phyloP scores from a whole-genome alignment of 2,797 vertebrate species.

The Silurus aristotelis region DNA sequence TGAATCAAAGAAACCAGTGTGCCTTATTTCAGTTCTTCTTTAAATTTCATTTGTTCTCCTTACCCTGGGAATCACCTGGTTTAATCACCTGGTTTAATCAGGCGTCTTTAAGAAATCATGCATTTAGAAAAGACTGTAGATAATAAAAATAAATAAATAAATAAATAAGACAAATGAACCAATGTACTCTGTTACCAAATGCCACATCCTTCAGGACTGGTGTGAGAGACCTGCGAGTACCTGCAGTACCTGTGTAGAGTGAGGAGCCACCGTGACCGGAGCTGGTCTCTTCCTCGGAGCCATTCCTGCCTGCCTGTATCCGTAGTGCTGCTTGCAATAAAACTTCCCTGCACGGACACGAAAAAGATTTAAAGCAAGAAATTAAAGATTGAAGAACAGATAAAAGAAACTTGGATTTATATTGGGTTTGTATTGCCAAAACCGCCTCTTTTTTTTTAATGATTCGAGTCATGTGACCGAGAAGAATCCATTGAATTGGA shows the following conservation, averaged over 20 bases:
- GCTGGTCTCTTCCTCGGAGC: constrained; percentile 79
- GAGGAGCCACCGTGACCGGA: constrained; percentile 57
- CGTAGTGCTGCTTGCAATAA: constrained; percentile 88
- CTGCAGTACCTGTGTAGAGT: constrained; percentile 53
- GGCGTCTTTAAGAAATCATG: background rate
- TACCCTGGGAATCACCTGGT: background rate
- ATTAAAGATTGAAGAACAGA: no score
- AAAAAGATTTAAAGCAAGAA: background rate
- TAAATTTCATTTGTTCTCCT: background rate
- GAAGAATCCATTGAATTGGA: constrained; percentile 15
- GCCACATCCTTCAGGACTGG: background rate
- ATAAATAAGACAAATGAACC: background rate
- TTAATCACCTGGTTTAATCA: background rate
- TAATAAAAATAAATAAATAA: background rate
- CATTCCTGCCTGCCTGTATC: constrained; percentile 75
- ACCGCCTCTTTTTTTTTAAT: constrained; percentile 48
- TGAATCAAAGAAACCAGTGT: background rate
- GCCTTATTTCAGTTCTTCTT: background rate
- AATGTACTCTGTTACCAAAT: background rate
- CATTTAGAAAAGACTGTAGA: background rate
- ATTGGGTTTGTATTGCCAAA: background rate
- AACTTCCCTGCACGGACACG: constrained; percentile 81
- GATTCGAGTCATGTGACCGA: constrained; percentile 34
- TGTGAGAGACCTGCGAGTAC: background rate
- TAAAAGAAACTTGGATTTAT: constrained; percentile 34